Conservation (phyloP, 53 echinoderm and acorn worm genomes). For the Patiria pectinifera region DNA sequence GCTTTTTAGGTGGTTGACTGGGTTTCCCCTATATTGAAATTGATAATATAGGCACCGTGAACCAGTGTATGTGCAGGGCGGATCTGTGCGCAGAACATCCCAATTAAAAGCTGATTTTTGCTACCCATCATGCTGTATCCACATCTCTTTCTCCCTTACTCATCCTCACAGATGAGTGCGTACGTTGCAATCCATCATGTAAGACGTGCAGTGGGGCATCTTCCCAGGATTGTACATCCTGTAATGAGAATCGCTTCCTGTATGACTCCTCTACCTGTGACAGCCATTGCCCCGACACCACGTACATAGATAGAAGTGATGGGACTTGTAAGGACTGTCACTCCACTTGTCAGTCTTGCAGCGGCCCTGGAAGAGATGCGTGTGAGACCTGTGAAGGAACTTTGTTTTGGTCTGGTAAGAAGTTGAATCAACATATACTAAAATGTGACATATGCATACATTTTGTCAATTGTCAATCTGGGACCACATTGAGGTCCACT, state of each 20-base stretch:
- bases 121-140: no score
- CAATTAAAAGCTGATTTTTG: no score
- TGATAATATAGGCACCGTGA: no score
- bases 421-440: background rate
- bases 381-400: conserved; percentile 40
- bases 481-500: no score
- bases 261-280: conserved; percentile 53
- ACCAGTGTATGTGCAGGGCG: no score
- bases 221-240: conserved; percentile 51
- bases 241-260: conserved; percentile 35
- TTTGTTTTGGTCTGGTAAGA: conserved; percentile 57
- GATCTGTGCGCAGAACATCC: no score
- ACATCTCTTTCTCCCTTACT: background rate
- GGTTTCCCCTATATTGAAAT: no score
- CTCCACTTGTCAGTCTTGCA: conserved; percentile 42
- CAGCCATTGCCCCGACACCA: conserved; percentile 47
- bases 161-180: conserved; percentile 41
- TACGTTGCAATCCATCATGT: conserved; percentile 68
- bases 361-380: background rate
- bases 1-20: no score
- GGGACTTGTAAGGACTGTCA: conserved; percentile 42
- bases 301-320: conserved; percentile 34
- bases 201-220: conserved; percentile 60
- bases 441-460: background rate
- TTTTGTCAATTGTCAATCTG: background rate